These are phyloP conservation scores for Polyergus mexicanus DNA, from an alignment of 1,140 invertebrate genomes.

Conservation along the genomic window DNA sequence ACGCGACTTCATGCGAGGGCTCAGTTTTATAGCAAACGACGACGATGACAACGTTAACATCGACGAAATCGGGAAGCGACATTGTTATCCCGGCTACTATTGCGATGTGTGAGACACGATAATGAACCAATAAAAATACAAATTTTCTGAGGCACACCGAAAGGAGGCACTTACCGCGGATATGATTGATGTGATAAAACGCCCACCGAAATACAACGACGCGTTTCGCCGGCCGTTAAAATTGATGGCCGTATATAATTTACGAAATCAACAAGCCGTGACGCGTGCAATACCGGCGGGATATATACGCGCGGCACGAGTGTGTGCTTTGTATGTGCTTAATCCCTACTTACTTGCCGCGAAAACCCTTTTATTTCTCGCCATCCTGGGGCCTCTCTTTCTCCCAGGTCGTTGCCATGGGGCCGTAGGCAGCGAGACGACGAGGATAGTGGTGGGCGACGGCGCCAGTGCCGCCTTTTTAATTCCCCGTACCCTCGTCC, in stretches of 20 bases:
- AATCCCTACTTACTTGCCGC: slow-evolving; percentile 77
- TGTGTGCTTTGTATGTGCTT: slow-evolving; percentile 75
- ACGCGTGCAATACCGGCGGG: slow-evolving; percentile 78
- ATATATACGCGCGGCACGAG: slow-evolving; percentile 48
- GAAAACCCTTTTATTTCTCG: slow-evolving; percentile 79
- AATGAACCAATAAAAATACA: slow-evolving; percentile 79
- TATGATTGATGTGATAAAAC: slow-evolving; percentile 83
- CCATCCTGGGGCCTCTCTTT: slow-evolving; percentile 63
- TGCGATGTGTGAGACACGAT: slow-evolving; percentile 71
- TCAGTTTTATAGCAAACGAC: slow-evolving; percentile 21
- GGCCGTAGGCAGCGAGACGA: slow-evolving; percentile 14
- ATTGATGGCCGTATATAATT: slow-evolving; percentile 84
- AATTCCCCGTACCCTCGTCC: slow-evolving; percentile 62
- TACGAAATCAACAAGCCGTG: slow-evolving; percentile 85
- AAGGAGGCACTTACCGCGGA: slow-evolving; percentile 81
- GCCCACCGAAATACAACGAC: slow-evolving; percentile 83
- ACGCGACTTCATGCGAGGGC: not conserved
- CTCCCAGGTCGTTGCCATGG: slow-evolving; percentile 33
- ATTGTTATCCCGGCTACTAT: slow-evolving; percentile 21
- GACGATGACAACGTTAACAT: not conserved
- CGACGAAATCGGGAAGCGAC: not conserved
- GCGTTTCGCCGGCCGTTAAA: slow-evolving; percentile 81
- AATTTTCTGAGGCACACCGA: slow-evolving; percentile 78
- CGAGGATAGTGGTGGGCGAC: slow-evolving; percentile 19
- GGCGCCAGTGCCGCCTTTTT: slow-evolving; percentile 64